A percentile compares a stretch with the other conserved stretches of the same genome.
These are phyloP conservation scores for Opisthocomus hoazin DNA, from an alignment of 2,113 vertebrate species.

Conservation along the genomic window DNA sequence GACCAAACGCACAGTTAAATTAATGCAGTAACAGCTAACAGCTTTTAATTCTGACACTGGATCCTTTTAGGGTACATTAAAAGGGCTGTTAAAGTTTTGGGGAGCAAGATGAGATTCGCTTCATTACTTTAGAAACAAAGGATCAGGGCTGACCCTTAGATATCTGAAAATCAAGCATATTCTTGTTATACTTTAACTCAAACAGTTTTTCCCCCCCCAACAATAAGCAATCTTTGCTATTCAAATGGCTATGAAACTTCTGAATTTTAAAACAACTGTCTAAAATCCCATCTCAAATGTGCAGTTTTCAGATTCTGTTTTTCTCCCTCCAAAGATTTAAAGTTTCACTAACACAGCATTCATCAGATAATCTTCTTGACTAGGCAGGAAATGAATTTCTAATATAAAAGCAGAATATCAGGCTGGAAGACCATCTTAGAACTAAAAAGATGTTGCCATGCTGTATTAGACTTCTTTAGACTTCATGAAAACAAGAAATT, in stretches of 20 bases:
- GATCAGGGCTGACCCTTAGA: not conserved
- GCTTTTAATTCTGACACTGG: not conserved
- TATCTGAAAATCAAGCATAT: not conserved
- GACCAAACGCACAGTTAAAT: not conserved
- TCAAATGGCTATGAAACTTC: not conserved
- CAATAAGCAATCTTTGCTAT: not conserved
- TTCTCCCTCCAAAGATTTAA: not conserved
- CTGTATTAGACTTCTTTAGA: not conserved
- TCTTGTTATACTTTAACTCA: not conserved
- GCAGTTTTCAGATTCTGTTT: not conserved
- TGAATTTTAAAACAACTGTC: not conserved
- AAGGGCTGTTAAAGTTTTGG: accelerated
- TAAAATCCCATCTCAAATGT: not conserved
- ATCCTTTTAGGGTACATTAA: not conserved
- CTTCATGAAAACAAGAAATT: not conserved
- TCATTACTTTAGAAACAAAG: not conserved
- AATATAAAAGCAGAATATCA: not conserved
- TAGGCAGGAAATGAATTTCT: not conserved
- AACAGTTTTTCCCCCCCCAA: accelerated
- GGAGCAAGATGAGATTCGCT: not conserved
- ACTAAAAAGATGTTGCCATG: not conserved
- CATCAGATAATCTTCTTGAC: not conserved
- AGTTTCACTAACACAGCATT: not conserved
- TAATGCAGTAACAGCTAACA: not conserved
- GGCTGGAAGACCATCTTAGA: not conserved